These are phyloP conservation scores for Misgurnus mizolepis DNA, from an alignment of 2,113 vertebrate genomes.

Conservation along the genomic window DNA sequence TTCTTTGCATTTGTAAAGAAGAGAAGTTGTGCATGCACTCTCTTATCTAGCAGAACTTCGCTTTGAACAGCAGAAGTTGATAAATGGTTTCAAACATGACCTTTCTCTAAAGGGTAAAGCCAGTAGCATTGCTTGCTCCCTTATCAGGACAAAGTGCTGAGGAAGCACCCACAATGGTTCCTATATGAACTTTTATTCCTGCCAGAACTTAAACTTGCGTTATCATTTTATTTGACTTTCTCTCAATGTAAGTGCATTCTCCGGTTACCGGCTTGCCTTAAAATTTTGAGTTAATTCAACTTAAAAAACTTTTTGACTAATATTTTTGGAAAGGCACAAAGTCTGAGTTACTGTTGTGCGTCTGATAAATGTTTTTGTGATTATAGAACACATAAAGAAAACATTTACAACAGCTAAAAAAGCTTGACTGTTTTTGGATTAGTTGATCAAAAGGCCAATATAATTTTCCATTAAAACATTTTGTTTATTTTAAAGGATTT, in stretches of 20 bases:
- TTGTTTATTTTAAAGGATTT: conserved; percentile 18
- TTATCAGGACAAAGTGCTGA: conserved; percentile 12
- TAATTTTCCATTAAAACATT: background rate
- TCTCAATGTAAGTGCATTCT: background rate
- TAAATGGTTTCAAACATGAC: conserved; percentile 22
- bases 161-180: background rate
- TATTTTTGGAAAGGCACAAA: too few relatives aligned
- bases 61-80: background rate
- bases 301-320: too few relatives aligned
- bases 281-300: too few relatives aligned
- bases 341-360: too few relatives aligned
- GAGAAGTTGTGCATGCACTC: background rate
- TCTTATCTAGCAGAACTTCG: background rate
- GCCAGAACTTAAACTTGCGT: background rate
- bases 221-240: background rate
- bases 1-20: background rate
- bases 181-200: background rate
- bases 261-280: too few relatives aligned
- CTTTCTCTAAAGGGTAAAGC: background rate
- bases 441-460: conserved; percentile 3
- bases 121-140: background rate
- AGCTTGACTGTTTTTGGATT: background rate
- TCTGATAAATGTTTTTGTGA: too few relatives aligned
- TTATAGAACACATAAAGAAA: too few relatives aligned
- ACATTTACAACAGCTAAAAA: background rate